Base-by-base conservation (phyloP, 2,797 vertebrate genomes). In the Centroberyx gerrardi region DNA sequence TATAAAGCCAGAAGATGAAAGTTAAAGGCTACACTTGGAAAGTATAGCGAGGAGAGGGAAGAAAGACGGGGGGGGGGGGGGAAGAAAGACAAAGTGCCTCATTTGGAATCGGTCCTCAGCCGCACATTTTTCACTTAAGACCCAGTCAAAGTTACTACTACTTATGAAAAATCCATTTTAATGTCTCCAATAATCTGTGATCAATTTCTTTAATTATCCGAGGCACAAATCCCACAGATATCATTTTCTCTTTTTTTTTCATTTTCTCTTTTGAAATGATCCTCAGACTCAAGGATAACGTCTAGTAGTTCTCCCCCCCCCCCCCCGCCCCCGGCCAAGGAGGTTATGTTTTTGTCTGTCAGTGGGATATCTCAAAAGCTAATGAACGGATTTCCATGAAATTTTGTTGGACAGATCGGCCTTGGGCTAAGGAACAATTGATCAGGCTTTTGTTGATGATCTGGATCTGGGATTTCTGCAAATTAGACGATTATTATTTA, bases 191-290 rank as follows among this genome's bases (percentile, higher is more conserved):
- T 59, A 59, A 33, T 67, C 55, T 66, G 62, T 70, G 76, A 86
- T 87, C 77, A 69, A 80, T 85, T 83, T 64, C 80, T 78, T 78
- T 72, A 85, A 86, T 86, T 68, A 87, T 76, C 66, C 28, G 1
- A 74, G 29, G 67, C 54, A 5, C 64, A 33, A 15, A 74, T 40
- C 62, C 62, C 61, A 66, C 36, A 70, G 62, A 78, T 84, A 73
- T 80, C 12, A 54, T 76, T 80, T 74, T n/a, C 1, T 22, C 33
- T 67, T 58, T 22, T 22, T 65, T 53, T 42, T 51, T 1, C 18
- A 40, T 27, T 51, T 78, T 63, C 69, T 81, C 36, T 70, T 44
- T 69, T 64, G 67, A 80, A 80, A 78, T 74, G 62, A 81, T 76
- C 64, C 53, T 59, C 5, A 0, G 51, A 81, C 78, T 70, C 48